Base-by-base conservation (phyloP, 2,888 invertebrate species). In the Cerastis rubricosa region DNA sequence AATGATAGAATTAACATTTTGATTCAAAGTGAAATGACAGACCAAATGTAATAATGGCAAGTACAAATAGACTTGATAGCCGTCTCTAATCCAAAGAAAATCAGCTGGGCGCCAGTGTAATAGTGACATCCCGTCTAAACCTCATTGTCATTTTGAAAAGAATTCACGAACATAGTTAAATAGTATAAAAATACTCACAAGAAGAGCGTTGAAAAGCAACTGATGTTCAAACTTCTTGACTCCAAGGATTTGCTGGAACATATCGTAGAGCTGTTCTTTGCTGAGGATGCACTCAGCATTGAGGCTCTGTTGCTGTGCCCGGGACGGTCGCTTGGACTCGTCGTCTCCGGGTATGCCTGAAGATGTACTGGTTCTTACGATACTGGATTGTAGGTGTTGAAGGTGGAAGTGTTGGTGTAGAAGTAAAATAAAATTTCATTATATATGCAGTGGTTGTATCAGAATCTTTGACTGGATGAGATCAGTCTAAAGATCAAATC, bases 171-270 rank as follows among this genome's bases (percentile, higher is more conserved):
- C 0, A 45, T 19, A 63, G 7, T 25, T 22, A 59, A 1, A 3
- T 7, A 59, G 9, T 64, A n/a, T 43, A 43, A 40, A 51, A 7
- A 43, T 71, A 84, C 93, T 92, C 85, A 96, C 96, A 89, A 96
- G 91, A 93, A 99, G 97, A 88, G 99, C 99, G 97, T 99, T 99
- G 97, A 99, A 99, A 81, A 99, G 97, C 90, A 99, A 98, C 97
- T 99, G 99, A 96, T 99, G 99, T 96, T 99, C 99, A 95, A 99
- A 99, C 96, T 99, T 99, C 97, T 99, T 99, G 74, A 99, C 99
- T 74, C 98, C 98, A 82, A 99, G 97, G 89, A 99, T 99, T 96
- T 99, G 99, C 95, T 99, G 99, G 96, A 99, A 99, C 99, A 99
- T 99, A 95, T 99, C 99, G 96, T 99, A 99, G 19, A 99, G 97